phyloP scores from a whole-genome alignment of 2,113 vertebrate genomes.

The Copsychus sechellarum region DNA sequence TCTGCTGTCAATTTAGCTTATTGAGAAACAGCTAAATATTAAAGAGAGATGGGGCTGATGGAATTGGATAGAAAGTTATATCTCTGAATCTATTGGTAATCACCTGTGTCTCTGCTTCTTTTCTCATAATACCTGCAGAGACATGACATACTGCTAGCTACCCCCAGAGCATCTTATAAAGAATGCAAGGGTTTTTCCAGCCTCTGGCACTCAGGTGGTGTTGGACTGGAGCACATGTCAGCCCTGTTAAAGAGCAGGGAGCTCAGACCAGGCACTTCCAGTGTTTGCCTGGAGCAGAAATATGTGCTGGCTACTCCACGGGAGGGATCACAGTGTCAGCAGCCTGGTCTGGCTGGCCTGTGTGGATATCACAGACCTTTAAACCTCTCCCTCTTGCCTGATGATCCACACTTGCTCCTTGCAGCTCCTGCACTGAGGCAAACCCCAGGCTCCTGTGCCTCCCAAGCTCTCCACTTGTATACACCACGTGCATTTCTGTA shows the following conservation, averaged over 20 bases:
- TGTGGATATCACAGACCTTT: not conserved
- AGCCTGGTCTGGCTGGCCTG: not conserved
- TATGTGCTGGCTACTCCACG: accelerated
- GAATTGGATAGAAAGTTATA: not conserved
- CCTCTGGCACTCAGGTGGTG: not conserved
- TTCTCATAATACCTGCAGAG: not conserved
- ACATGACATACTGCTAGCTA: not conserved
- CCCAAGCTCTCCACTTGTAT: not conserved
- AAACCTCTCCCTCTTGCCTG: not conserved
- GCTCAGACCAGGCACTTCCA: not conserved
- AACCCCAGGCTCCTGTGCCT: not conserved
- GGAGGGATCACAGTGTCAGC: not conserved
- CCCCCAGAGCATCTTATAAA: not conserved
- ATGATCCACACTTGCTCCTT: not conserved
- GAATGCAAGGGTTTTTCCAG: constrained; percentile 14
- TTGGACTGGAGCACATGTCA: not conserved
- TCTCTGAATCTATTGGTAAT: constrained; percentile 39
- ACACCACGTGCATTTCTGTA: not conserved
- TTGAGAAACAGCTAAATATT: constrained; percentile 34
- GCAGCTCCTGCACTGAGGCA: not conserved
- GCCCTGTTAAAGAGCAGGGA: not conserved
- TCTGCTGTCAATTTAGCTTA: constrained; percentile 26
- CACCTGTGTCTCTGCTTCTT: constrained; percentile 7
- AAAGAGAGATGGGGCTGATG: not conserved
- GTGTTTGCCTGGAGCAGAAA: accelerated